phyloP scores from a whole-genome alignment of 2,113 vertebrate species.

The Grantiella picta region DNA sequence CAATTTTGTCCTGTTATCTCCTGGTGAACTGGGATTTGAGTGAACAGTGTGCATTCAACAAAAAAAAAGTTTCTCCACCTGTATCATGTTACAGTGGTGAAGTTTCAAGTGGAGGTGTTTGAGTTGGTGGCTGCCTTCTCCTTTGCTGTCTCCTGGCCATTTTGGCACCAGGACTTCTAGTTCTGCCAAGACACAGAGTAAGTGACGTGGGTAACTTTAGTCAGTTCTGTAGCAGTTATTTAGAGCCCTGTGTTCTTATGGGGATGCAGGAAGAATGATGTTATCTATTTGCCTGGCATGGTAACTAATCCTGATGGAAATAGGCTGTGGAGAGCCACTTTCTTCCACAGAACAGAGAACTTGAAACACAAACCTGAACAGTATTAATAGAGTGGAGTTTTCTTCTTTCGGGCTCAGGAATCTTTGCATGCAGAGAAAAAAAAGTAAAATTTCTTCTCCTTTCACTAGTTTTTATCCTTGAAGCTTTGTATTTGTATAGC shows the following conservation, averaged over 20 bases:
- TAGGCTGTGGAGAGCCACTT: not conserved
- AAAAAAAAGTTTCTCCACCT: not conserved
- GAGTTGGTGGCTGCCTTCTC: not conserved
- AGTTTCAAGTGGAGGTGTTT: not conserved
- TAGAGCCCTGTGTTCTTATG: not conserved
- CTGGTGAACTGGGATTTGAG: not conserved
- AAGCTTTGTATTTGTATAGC: not conserved
- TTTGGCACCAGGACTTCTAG: not conserved
- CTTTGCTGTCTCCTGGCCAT: not conserved
- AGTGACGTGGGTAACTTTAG: not conserved
- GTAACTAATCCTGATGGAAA: not conserved
- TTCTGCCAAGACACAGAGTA: not conserved
- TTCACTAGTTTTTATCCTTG: not conserved
- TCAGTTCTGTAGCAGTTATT: not conserved
- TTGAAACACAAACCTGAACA: not conserved
- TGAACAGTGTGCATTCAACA: not conserved
- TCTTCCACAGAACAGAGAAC: not conserved
- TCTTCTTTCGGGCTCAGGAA: not conserved
- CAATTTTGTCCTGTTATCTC: not conserved
- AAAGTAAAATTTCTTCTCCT: not conserved
- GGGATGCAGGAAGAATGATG: not conserved
- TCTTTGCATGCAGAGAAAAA: not conserved
- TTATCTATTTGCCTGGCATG: not conserved
- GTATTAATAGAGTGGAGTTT: not conserved
- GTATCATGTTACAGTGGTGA: not conserved